Base-by-base conservation (phyloP, 2,888 invertebrate species). In the Choristoneura rosaceana region DNA sequence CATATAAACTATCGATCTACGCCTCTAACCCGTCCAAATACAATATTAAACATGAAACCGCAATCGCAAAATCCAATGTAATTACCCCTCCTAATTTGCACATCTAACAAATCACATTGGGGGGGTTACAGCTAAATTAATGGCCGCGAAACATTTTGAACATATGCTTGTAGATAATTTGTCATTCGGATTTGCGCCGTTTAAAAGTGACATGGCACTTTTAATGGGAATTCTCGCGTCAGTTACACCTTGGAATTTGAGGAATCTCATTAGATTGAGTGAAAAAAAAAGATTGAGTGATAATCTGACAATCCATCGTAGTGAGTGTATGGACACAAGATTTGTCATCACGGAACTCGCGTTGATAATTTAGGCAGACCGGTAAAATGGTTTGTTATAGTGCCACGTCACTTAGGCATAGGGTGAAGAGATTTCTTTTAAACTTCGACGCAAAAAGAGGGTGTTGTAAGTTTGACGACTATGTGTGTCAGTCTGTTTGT, bases 21-120 rank as follows among this genome's bases (percentile, higher is more conserved):
- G 25, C 12, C 25, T n/a, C 55, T 25, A 55, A n/a, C 38, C 38
- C 45, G 8, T 12, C 17, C 64, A 47, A 62, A 64, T 50, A 47
- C 34, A 10, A 47, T 50, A 64, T 63, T 63, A 45, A 38, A 65
- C 50, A 34, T 10, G 9, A 47, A 41, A 66, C 65, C 52, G 41
- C 64, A 38, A 45, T 15, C 15, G 34, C 65, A 41, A 66, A 52
- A 66, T 66, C 55, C 55, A 55, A 38, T 38, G 52, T 66, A 66
- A 66, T 66, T 66, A 55, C 65, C 52, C 38, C 65, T 7, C n/a
- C 50, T 55, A 66, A 66, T 66, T 66, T 66, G 65, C 38, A 66
- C 55, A 66, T 66, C 65, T 17, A 41, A 65, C 64, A 65, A 66
- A 66, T 55, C 55, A 65, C 65, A 10, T 15, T 55, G 65, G 65